phyloP scores from a whole-genome alignment of 2,797 vertebrate genomes.

The Halcyon chelicuti region DNA sequence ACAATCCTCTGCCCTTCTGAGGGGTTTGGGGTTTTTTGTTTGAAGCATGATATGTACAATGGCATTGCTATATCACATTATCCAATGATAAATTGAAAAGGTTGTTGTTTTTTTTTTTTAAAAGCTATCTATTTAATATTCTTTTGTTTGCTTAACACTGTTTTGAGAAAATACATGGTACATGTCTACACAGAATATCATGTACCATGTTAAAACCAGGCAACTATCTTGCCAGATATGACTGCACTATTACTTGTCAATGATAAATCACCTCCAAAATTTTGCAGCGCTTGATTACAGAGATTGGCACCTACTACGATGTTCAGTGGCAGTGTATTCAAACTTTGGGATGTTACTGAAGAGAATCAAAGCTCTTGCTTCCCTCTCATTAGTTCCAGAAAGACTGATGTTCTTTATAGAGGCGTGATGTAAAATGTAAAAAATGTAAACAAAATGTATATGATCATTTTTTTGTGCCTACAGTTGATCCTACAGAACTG shows the following conservation, averaged over 20 bases:
- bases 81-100: background rate
- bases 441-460: background rate
- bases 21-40: background rate
- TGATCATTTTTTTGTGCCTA: background rate
- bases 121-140: background rate
- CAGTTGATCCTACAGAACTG: background rate
- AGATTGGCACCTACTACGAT: background rate
- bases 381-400: background rate
- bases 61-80: background rate
- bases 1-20: background rate
- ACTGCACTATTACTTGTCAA: background rate
- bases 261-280: background rate
- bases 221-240: background rate
- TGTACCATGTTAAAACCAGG: background rate
- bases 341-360: rapidly evolving
- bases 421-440: background rate
- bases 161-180: background rate
- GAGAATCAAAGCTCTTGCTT: background rate
- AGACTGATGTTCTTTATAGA: background rate
- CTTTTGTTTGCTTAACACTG: background rate
- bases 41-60: background rate
- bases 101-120: too few relatives aligned
- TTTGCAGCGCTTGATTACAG: background rate
- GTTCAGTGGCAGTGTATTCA: background rate
- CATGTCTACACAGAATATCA: rapidly evolving